Evolutionary conservation across 2,797 vertebrate genomes (phyloP), one percentile per base, ranked within the genome.

Genomic region (Mus minutoides): DNA sequence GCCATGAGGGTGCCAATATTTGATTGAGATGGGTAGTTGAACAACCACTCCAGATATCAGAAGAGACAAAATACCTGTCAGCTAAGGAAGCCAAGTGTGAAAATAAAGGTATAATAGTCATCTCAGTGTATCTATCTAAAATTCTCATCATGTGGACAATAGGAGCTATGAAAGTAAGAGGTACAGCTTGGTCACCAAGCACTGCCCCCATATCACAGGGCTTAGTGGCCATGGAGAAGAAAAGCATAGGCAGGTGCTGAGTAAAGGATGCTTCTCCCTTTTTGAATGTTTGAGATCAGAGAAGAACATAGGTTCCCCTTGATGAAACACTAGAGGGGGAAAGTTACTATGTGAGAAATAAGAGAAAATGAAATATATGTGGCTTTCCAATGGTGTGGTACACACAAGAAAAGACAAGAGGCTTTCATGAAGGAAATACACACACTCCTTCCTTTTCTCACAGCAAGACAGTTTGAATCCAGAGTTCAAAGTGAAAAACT

Each of bases 171-270:
- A 1, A 24, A 37, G 22, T 10, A 19, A 54, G 21, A 2, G 8
- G 9, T 7, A 64, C 24, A 52, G 19, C 26, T 14, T 3, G 26
- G 37, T 78, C 19, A 40, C 71, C 29, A 12, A 12, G 13, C 4
- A 24, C 21, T 21, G 40, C 46, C n/a, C 19, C 4, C 2, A 76
- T 56, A 64, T 34, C 12, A 26, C n/a, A 4, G 12, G 26, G 21
- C 7, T 76, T 43, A 37, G 0, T 67, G 11, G 19, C 52, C 3
- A 78, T 3, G 3, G 13, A 4, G 24, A 54, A 64, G 10, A 0
- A 17, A 64, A 64, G 29, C 22, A 8, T 2, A 46, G 0, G 12
- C 37, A 58, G 37, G 4, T 29, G 4, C 31, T 37, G 1, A 21
- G 34, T 69, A 1, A 16, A 37, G 17, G 34, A 37, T n/a, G 17